phyloP scores from a whole-genome alignment of 64 coral and sea anemone species.

The Pachyseris speciosa region DNA sequence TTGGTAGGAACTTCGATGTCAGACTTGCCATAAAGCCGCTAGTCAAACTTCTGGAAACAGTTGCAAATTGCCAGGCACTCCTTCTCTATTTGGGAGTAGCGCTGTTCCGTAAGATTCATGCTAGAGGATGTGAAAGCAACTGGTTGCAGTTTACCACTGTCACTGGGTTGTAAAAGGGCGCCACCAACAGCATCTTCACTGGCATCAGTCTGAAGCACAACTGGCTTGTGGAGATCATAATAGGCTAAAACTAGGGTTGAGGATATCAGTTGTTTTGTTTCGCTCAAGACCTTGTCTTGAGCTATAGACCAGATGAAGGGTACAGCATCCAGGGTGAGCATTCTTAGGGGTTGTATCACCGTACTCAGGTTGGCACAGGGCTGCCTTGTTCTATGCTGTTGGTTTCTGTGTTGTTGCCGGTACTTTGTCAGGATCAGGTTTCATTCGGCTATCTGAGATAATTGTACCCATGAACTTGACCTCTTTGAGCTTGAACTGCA shows the following conservation, averaged over 20 bases:
- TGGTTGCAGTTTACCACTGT: slow-evolving; percentile 46
- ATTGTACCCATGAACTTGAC: too few species aligned
- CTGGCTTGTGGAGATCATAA: too few species aligned
- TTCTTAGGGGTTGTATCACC: slow-evolving; percentile 11
- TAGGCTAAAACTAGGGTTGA: slow-evolving; percentile 43
- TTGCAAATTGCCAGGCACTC: slow-evolving; percentile 69
- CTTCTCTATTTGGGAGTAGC: too few species aligned
- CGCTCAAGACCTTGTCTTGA: slow-evolving; percentile 58
- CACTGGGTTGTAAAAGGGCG: too few species aligned
- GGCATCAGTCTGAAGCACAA: too few species aligned
- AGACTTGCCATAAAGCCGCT: too few species aligned
- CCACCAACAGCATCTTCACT: too few species aligned
- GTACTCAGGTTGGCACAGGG: slow-evolving; percentile 33
- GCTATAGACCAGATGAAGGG: slow-evolving; percentile 36
- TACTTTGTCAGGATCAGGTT: slow-evolving; percentile 42
- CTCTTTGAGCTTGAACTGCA: slow-evolving; percentile 9
- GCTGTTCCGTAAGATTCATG: too few species aligned
- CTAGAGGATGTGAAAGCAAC: too few species aligned
- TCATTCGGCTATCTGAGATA: slow-evolving; percentile 38
- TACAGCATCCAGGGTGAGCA: slow-evolving; percentile 54
- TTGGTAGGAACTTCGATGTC: slow-evolving; percentile 72
- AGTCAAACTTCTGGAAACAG: slow-evolving; percentile 73
- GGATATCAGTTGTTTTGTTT: slow-evolving; percentile 68
- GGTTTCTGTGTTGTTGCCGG: slow-evolving; percentile 18
- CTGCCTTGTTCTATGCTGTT: slow-evolving; percentile 13